Base-by-base conservation (phyloP, 2,888 invertebrate genomes). In the Synanthedon andrenaeformis region DNA sequence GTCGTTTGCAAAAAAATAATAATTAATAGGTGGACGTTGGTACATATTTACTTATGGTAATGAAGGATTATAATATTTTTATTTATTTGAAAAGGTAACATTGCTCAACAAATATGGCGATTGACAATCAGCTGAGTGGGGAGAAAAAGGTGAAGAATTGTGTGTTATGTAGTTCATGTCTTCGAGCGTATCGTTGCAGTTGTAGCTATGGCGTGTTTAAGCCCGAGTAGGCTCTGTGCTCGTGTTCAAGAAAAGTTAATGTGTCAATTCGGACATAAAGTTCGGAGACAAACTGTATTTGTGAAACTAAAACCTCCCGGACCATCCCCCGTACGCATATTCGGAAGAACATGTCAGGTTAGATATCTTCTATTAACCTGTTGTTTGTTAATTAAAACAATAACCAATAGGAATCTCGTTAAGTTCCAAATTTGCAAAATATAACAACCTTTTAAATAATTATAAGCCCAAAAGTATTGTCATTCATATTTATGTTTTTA, bases 131-230 rank as follows among this genome's bases (percentile, higher is more conserved):
- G 88, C 88, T 86, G 85, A 70, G 84, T 80, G 85, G 86, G 85
- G 84, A 82, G 84, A 76, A 84, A 82, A 83, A 83, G 80, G 76
- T 74, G 74, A 80, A 73, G 70, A 76, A 67, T 74, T 74, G 72
- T 79, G 74, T 72, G 77, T 76, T 78, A 82, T 78, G 86, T 83
- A 87, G 87, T 87, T 79, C 80, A 85, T 82, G 82, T 88, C 76
- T 78, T 82, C 81, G 78, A 87, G 84, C 85, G 83, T 82, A 84
- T 90, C 90, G 91, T 89, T 91, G 90, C 90, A 90, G 91, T 92
- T 90, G 90, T 90, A 89, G 90, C 91, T 90, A 93, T 93, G 93
- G 93, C 93, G 91, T 92, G 92, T 91, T 90, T 92, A 90, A 92
- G 92, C 89, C 91, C 93, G 89, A 91, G 92, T 90, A 91, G 93